These are phyloP conservation scores for Amblyjoppa fuscipennis DNA, from an alignment of 2,888 invertebrate genomes.

Conservation along the genomic window DNA sequence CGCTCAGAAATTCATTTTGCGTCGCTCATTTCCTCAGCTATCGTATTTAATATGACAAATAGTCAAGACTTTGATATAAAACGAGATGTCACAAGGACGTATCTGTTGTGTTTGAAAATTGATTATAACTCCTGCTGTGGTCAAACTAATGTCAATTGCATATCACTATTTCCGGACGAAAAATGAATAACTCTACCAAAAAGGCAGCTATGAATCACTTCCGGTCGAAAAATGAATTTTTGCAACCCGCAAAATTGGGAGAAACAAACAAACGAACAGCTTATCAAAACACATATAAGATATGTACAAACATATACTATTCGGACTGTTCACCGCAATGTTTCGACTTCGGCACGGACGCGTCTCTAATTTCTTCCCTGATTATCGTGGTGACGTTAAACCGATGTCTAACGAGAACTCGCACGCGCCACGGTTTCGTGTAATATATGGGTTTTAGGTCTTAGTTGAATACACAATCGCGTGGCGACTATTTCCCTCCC, in stretches of 20 bases:
- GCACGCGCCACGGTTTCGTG: constrained; percentile 48
- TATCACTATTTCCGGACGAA: background rate
- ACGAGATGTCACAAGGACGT: background rate
- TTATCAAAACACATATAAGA: background rate
- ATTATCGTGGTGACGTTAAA: constrained; percentile 53
- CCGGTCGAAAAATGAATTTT: background rate
- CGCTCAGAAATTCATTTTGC: background rate
- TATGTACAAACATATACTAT: background rate
- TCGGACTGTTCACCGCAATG: background rate
- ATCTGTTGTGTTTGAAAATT: background rate
- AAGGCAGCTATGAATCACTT: no score
- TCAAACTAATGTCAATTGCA: background rate
- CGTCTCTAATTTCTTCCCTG: constrained; percentile 47
- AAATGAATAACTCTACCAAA: background rate
- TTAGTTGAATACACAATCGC: constrained; percentile 6
- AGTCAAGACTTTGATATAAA: constrained; percentile 27
- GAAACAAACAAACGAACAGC: background rate
- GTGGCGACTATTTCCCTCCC: background rate
- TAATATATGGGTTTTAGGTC: background rate
- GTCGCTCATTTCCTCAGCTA: background rate
- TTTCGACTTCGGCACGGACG: constrained; percentile 18
- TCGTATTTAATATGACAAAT: background rate
- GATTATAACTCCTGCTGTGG: background rate
- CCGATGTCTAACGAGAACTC: constrained; percentile 52
- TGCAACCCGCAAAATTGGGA: background rate